phyloP scores from a whole-genome alignment of 2,888 invertebrate genomes.

The Synergus umbraculus region DNA sequence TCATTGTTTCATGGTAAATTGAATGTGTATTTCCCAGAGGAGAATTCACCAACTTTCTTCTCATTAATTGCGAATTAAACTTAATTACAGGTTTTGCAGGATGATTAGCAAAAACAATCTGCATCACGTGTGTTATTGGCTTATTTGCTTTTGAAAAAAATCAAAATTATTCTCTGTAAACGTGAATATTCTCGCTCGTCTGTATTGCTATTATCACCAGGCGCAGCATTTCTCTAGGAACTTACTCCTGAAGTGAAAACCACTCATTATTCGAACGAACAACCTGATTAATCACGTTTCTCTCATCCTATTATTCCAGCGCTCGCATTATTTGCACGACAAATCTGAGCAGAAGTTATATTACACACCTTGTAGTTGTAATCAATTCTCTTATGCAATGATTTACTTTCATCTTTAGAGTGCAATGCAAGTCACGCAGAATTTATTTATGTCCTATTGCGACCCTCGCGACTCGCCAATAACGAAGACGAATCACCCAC shows the following conservation, averaged over 20 bases:
- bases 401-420: conserved; percentile 26
- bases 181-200: conserved; percentile 6
- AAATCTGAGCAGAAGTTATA: conserved; percentile 7
- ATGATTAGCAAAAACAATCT: conserved; percentile 2
- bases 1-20: conserved; percentile 27
- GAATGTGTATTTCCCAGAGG: conserved; percentile 27
- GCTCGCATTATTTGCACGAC: conserved; percentile 10
- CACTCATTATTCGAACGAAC: conserved; percentile 21
- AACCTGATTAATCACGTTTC: conserved; percentile 20
- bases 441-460: conserved; percentile 14
- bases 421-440: neutral
- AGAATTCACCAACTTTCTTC: conserved; percentile 34
- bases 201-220: conserved; percentile 14
- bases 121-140: neutral
- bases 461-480: neutral
- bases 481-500: conserved; percentile 19
- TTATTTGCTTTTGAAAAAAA: neutral
- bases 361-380: neutral
- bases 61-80: conserved; percentile 19
- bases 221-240: conserved; percentile 22
- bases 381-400: conserved; percentile 8
- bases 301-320: conserved; percentile 11
- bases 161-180: neutral
- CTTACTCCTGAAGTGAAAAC: conserved; percentile 12
- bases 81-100: conserved; percentile 20